Evolutionary conservation across 2,113 vertebrate genomes (phyloP), one percentile per base, ranked within the genome.

Genomic region (Pogonocichla stellata): DNA sequence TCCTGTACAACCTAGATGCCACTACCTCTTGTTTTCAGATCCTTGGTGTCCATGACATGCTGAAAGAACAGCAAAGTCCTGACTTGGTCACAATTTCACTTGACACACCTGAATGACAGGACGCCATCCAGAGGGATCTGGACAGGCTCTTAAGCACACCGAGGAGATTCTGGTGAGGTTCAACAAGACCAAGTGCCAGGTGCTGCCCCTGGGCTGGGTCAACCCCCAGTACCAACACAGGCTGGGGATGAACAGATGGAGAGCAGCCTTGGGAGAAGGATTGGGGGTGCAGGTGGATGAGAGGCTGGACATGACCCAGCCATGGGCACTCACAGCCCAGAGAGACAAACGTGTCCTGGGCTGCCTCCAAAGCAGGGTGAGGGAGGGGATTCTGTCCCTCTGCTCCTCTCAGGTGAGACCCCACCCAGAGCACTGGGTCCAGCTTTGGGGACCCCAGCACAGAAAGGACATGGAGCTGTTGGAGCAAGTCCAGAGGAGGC

Each of bases 171-270:
- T 10, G 11, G 8, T 60, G 22, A 33, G 22, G 20, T 50, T 57
- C 2, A 42, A 64, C 13, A 48, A 20, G 48, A 47, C 8, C 34
- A 80, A 20, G 31, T 3, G 1, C 31, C 19, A 28, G 33, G 33
- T 43, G 33, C 43, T 65, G 60, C 51, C 10, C 15, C 18, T 72
- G 8, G 22, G 3, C 3, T 31, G 26, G 12, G 26, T 1, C 18
- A 88, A 12, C 3, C 25, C 31, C 22, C 1, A 1, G 3, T 36
- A 36, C 1, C 34, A 33, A 0, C 50, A 26, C 13, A 33, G 43
- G 8, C 11, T 42, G 42, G 9, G 33, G 42, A 6, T 42, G 40
- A 42, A 42, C 40, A 42, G 40, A 42, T 42, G 40, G 40, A 42
- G 40, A 42, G 40, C 40, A 42, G 13, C 40, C 40, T 42, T 42